Evolutionary conservation across 1,140 invertebrate species (phyloP).

Genomic region (Megathymus violae): DNA sequence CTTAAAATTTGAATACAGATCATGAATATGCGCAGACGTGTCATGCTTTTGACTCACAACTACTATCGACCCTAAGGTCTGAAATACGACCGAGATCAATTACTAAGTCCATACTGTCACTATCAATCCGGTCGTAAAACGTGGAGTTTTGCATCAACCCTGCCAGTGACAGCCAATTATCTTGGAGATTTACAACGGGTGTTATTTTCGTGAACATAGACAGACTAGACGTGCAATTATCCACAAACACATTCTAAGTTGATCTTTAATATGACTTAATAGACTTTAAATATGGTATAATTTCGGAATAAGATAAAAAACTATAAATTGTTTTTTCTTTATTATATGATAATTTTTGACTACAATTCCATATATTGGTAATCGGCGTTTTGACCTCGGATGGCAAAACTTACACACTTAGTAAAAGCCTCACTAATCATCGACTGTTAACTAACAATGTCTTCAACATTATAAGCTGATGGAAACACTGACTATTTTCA

Average conservation of each 20-base stretch:
- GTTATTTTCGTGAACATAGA: slow-evolving; percentile 25
- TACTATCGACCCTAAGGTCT: slow-evolving; percentile 7
- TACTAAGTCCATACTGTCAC: slow-evolving; percentile 35
- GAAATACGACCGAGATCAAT: slow-evolving; percentile 34
- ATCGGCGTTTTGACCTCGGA: too few relatives aligned
- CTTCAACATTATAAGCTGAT: too few relatives aligned
- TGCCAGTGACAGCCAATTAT: slow-evolving; percentile 42
- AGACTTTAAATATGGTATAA: too few relatives aligned
- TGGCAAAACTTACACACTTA: too few relatives aligned
- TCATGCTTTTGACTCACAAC: slow-evolving; percentile 12
- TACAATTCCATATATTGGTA: too few relatives aligned
- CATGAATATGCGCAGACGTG: slow-evolving; percentile 8
- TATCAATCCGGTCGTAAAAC: slow-evolving; percentile 38
- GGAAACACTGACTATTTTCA: too few relatives aligned
- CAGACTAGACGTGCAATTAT: slow-evolving; percentile 12
- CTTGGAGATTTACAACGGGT: slow-evolving; percentile 43
- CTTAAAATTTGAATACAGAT: background rate
- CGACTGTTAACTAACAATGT: too few relatives aligned
- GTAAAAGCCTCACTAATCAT: too few relatives aligned
- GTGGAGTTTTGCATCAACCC: slow-evolving; percentile 41
- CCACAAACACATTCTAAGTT: background rate
- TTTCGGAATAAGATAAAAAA: too few relatives aligned
- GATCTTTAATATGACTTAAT: too few relatives aligned
- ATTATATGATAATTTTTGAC: too few relatives aligned
- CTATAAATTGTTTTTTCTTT: too few relatives aligned